Conservation (phyloP, 2,888 invertebrate species). For the Lymantria dispar region DNA sequence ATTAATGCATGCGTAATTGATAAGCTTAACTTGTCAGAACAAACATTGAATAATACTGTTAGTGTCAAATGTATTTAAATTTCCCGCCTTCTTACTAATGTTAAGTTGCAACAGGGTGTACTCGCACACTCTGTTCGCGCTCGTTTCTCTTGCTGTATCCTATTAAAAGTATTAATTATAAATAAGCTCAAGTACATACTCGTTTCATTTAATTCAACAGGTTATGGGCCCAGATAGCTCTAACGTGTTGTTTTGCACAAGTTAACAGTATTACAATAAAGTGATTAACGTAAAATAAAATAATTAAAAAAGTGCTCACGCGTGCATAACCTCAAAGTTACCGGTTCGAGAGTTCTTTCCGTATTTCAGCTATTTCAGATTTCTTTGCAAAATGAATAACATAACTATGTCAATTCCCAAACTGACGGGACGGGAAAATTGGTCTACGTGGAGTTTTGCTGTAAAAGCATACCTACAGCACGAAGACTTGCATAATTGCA, state of each 20-base stretch:
- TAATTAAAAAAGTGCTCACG: not conserved
- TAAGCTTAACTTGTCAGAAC: too few species aligned
- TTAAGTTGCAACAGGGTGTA: not conserved
- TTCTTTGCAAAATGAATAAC: slow-evolving; percentile 3
- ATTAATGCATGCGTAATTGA: too few species aligned
- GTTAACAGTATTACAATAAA: not conserved
- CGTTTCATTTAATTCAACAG: not conserved
- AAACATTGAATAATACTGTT: too few species aligned
- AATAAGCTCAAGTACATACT: not conserved
- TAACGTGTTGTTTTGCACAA: not conserved
- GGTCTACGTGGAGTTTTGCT: slow-evolving; percentile 5
- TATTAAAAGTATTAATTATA: not conserved
- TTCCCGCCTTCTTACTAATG: too few species aligned
- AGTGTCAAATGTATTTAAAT: too few species aligned
- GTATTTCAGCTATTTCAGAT: slow-evolving; percentile 1
- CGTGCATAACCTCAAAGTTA: slow-evolving; percentile 1
- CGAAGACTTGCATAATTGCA: not conserved
- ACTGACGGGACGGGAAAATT: slow-evolving; percentile 6
- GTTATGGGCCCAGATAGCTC: slow-evolving; percentile 1
- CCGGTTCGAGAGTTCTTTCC: not conserved
- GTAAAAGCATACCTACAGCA: slow-evolving; percentile 1
- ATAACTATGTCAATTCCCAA: slow-evolving; percentile 7
- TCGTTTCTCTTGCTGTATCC: not conserved
- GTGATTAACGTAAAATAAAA: not conserved
- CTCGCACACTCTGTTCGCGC: not conserved